phyloP scores from a whole-genome alignment of 2,888 invertebrate genomes.

The Magallana nippona region DNA sequence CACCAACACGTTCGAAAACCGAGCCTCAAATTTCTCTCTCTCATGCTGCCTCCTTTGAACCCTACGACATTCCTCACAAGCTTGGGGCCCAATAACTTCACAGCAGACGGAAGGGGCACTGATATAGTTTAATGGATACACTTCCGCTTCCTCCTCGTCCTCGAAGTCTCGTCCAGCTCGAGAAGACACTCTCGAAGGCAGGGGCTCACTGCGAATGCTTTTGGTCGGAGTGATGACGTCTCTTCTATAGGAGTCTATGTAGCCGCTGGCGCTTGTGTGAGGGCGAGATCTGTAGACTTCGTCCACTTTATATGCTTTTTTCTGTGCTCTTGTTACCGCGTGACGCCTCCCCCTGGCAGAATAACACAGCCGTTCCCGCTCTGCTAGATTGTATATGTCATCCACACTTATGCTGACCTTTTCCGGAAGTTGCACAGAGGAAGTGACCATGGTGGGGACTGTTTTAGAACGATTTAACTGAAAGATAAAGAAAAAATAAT shows the following conservation, averaged over 20 bases:
- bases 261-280: slow-evolving; percentile 61
- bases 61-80: slow-evolving; percentile 71
- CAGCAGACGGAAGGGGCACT: slow-evolving; percentile 54
- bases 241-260: slow-evolving; percentile 48
- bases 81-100: slow-evolving; percentile 68
- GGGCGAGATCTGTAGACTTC: slow-evolving; percentile 53
- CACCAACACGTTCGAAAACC: slow-evolving; percentile 65
- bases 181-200: slow-evolving; percentile 55
- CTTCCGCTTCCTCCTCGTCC: slow-evolving; percentile 49
- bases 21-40: slow-evolving; percentile 58
- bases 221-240: slow-evolving; percentile 57
- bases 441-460: slow-evolving; percentile 35
- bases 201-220: slow-evolving; percentile 63
- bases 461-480: slow-evolving; percentile 36
- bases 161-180: slow-evolving; percentile 47
- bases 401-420: slow-evolving; percentile 56
- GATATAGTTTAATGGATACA: slow-evolving; percentile 50
- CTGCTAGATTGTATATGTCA: slow-evolving; percentile 62
- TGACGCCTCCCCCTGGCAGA: slow-evolving; percentile 58
- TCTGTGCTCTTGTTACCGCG: slow-evolving; percentile 60
- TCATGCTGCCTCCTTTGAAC: slow-evolving; percentile 59
- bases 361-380: slow-evolving; percentile 59
- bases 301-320: slow-evolving; percentile 59
- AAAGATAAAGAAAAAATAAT: not conserved
- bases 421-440: slow-evolving; percentile 34